Conservation (phyloP, 2,888 invertebrate genomes). For the Calameuta pallipes region DNA sequence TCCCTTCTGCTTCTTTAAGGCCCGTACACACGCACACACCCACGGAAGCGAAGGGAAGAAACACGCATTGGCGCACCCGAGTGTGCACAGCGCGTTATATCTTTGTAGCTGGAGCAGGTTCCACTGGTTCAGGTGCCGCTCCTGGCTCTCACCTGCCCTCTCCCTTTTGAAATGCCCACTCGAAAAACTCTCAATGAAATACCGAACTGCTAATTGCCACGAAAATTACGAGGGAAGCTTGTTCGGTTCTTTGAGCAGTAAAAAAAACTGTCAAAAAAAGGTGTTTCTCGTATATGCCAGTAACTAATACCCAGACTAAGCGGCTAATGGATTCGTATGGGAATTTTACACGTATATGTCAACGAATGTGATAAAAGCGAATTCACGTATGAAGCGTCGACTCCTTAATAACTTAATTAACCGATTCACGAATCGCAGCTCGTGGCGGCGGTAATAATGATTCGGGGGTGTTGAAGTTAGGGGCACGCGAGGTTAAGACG, state of each 20-base stretch:
- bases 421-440: neutral
- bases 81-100: neutral
- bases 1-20: neutral
- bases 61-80: neutral
- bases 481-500: constrained; percentile 15
- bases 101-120: neutral
- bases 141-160: neutral
- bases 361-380: neutral
- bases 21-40: neutral
- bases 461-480: constrained; percentile 46
- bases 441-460: neutral
- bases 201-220: neutral
- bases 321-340: neutral
- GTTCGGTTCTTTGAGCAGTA: neutral
- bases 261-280: neutral
- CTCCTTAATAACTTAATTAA: neutral
- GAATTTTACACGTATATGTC: neutral
- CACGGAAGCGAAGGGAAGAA: neutral
- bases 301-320: neutral
- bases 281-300: neutral
- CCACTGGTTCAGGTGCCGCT: neutral
- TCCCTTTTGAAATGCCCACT: neutral
- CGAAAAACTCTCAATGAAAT: neutral
- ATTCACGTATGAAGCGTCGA: neutral
- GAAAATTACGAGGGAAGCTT: neutral